Conservation (phyloP, 1,140 invertebrate species). For the Globodera rostochiensis region DNA sequence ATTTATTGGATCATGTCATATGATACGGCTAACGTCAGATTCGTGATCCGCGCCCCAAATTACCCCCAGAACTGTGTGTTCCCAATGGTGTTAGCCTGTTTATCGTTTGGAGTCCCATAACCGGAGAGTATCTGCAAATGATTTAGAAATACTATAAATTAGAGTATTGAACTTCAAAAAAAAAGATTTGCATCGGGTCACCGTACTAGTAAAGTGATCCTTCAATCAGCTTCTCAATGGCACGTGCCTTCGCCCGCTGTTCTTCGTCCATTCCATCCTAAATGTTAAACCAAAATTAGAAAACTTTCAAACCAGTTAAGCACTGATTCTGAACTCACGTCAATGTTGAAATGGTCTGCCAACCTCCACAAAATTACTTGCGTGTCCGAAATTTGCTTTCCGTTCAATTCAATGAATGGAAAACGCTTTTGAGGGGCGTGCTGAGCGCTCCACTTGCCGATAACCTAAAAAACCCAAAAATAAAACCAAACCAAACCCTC, state of each 20-base stretch:
- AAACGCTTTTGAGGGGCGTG: conserved; percentile 47
- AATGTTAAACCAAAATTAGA: neutral
- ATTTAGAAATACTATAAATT: no score
- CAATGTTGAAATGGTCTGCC: conserved; percentile 57
- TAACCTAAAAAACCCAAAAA: conserved; percentile 29
- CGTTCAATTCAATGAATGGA: conserved; percentile 63
- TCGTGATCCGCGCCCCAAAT: no score
- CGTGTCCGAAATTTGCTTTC: conserved; percentile 62
- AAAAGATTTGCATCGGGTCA: conserved; percentile 29
- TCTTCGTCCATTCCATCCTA: conserved; percentile 43
- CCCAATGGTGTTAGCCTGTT: no score
- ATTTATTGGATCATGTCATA: no score
- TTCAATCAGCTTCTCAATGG: conserved; percentile 49
- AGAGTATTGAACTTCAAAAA: neutral
- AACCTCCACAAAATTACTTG: conserved; percentile 60
- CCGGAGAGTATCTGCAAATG: no score
- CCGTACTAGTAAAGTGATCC: conserved; percentile 48
- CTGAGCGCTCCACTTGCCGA: conserved; percentile 50
- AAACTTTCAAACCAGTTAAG: neutral
- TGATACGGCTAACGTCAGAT: no score
- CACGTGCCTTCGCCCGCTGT: conserved; percentile 44
- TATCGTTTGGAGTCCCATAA: no score
- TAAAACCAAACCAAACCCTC: neutral
- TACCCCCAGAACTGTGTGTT: no score
- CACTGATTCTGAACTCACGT: conserved; percentile 11